A percentile compares a stretch with the other conserved stretches of the same genome.
Conservation (phyloP, 2,888 invertebrate genomes). For the Andrena marginata region DNA sequence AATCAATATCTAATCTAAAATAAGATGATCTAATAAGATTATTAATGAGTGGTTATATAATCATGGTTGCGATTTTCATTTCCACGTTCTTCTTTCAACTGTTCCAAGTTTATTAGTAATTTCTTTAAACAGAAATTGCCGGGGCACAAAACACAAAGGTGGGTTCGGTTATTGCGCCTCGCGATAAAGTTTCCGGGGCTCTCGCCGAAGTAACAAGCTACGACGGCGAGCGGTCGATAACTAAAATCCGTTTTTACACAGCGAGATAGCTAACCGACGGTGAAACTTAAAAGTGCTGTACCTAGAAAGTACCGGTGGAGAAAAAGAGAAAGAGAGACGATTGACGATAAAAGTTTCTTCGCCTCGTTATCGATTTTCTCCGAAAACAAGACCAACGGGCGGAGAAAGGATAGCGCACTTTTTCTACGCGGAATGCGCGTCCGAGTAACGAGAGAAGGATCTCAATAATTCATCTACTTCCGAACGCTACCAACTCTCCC, state of each 20-base stretch:
- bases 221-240: neutral
- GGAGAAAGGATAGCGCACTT: neutral
- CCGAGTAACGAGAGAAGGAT: neutral
- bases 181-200: constrained; percentile 6
- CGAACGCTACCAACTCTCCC: neutral
- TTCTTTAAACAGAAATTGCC: neutral
- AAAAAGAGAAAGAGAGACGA: neutral
- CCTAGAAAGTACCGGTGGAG: constrained; percentile 11
- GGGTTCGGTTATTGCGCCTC: neutral
- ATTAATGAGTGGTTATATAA: too few relatives aligned
- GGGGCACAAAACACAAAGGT: too few relatives aligned
- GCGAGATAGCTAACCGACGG: neutral
- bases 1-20: too few relatives aligned
- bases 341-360: constrained; percentile 27
- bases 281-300: constrained; percentile 11
- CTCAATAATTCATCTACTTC: neutral
- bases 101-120: too few relatives aligned
- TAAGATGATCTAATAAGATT: too few relatives aligned
- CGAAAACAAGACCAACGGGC: constrained; percentile 5
- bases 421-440: neutral
- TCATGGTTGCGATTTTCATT: too few relatives aligned
- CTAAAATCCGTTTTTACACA: constrained; percentile 32
- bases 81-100: too few relatives aligned
- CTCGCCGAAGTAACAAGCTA: neutral
- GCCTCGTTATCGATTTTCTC: constrained; percentile 11